These are phyloP conservation scores for Helicoverpa zea DNA, from an alignment of 1,140 invertebrate genomes.

Conservation along the genomic window DNA sequence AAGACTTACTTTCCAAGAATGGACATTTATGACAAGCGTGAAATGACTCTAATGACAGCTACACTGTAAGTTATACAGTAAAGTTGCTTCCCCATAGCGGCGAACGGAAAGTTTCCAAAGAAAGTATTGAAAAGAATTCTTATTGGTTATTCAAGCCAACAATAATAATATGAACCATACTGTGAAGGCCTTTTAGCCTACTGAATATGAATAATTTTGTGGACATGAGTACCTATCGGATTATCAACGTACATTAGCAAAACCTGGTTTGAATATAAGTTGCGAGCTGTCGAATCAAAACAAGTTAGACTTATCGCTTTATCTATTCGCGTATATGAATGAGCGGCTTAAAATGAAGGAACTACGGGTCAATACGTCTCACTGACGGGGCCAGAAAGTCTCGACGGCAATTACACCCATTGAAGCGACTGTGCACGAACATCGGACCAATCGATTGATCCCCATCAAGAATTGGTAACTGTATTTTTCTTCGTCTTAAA, in stretches of 20 bases:
- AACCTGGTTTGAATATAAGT: no score
- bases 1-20: conserved; percentile 15
- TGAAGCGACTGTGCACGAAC: conserved; percentile 67
- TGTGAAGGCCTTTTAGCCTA: background rate
- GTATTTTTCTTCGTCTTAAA: background rate
- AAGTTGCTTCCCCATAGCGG: background rate
- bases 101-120: background rate
- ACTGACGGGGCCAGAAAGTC: conserved; percentile 57
- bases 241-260: no score
- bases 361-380: conserved; percentile 46
- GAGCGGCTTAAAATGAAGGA: conserved; percentile 19
- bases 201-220: background rate
- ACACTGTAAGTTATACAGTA: background rate
- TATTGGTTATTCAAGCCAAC: background rate
- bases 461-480: conserved; percentile 19
- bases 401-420: conserved; percentile 76
- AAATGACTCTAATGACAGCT: conserved; percentile 11
- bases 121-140: background rate
- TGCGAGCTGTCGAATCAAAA: no score
- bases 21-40: conserved; percentile 27
- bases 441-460: conserved; percentile 60
- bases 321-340: background rate
- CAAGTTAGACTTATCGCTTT: no score
- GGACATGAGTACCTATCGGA: no score
- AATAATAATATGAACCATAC: no score